Evolutionary conservation across 1,140 invertebrate genomes (phyloP).

Genomic region (Limonius californicus): DNA sequence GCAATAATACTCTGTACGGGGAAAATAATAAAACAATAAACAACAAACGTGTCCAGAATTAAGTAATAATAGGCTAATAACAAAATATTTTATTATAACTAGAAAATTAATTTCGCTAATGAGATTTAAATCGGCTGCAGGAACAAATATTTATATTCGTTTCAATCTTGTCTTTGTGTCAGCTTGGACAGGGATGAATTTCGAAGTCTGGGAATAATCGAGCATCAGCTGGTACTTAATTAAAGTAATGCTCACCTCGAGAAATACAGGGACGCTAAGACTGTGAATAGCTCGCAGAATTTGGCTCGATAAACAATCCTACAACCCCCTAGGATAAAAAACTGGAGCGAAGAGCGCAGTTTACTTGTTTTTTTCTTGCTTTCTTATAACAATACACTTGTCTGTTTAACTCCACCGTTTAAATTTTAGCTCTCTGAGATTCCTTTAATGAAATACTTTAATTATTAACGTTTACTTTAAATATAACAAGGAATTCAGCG

Average conservation of each 20-base stretch:
- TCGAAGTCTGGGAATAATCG: constrained; percentile 36
- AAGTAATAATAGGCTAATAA: constrained; percentile 19
- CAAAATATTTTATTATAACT: constrained; percentile 17
- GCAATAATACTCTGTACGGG: not conserved
- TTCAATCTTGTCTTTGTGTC: constrained; percentile 35
- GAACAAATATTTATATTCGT: constrained; percentile 32
- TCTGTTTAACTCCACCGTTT: too few relatives aligned
- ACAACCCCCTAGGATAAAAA: not conserved
- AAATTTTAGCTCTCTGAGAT: too few relatives aligned
- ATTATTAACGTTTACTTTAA: too few relatives aligned
- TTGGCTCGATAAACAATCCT: constrained; percentile 1
- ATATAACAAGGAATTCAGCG: too few relatives aligned
- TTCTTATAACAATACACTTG: too few relatives aligned
- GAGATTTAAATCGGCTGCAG: constrained; percentile 27
- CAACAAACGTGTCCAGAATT: constrained; percentile 13
- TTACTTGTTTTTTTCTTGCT: too few relatives aligned
- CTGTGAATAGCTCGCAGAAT: constrained; percentile 26
- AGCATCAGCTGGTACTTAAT: constrained; percentile 40
- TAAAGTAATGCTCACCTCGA: constrained; percentile 38
- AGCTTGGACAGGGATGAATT: constrained; percentile 30
- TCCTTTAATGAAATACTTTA: too few relatives aligned
- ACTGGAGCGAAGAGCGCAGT: too few relatives aligned
- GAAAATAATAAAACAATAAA: not conserved
- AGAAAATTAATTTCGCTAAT: constrained; percentile 29
- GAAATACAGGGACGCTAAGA: constrained; percentile 22